Base-by-base conservation (phyloP, 2,113 vertebrate genomes). In the Oryzias woworae region DNA sequence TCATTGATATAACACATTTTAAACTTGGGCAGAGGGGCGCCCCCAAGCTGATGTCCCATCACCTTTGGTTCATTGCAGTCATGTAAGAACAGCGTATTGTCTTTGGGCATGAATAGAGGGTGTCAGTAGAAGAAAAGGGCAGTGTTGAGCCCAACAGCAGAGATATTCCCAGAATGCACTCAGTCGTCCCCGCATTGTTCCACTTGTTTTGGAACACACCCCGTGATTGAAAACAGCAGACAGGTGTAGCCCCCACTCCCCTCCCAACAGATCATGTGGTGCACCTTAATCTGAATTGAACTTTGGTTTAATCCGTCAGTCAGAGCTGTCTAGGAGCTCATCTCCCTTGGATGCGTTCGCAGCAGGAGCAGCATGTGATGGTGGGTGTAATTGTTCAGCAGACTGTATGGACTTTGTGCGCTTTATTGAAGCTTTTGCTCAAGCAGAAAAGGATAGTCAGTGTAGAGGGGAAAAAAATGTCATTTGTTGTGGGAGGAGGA, bases 111-210 rank as follows among this genome's bases (percentile, higher is more conserved):
- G 87, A 93, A 91, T 92, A 82, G 80, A 57, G 73, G 69, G 88
- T 90, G 86, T 91, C 74, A 72, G 64, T 63, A 91, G 88, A 91
- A 90, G 88, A 93, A 91, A 91, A 90, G 90, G 58, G 53, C 82
- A 86, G 89, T 93, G 91, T 92, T 92, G 77, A 77, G 81, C 53
- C 68, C 79, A 89, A 86, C 81, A 75, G 77, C 79, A 83, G 74
- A 89, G 89, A 89, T 83, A 92, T 93, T 90, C 90, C 72, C 82
- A 91, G 86, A 91, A 93, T 91, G 87, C 62, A 26, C 83, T 82
- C 83, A 56, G 75, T 87, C 78, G 71, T 90, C 88, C 81, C 84
- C 77, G 85, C 87, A 90, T 84, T 90, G 88, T 90, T 91, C 82
- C 75, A 66, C 47, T 49, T 48, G 57, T 68, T 45, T 78, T 53